Base-by-base conservation (phyloP, 2,888 invertebrate genomes). In the Aleiodes alternator region DNA sequence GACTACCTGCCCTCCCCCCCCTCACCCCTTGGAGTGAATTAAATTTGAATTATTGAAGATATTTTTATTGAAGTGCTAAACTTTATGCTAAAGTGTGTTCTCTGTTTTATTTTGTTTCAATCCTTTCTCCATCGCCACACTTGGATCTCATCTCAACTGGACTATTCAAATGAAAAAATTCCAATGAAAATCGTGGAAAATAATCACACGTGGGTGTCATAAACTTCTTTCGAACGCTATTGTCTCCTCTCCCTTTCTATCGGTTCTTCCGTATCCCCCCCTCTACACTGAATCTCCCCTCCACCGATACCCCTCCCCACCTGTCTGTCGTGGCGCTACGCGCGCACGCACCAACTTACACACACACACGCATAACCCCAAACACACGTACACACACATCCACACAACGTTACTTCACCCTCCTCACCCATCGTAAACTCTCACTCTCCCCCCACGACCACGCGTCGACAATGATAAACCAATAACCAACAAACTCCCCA, bases 261-360 rank as follows among this genome's bases (percentile, higher is more conserved):
- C 76, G 70, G 16, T 34, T 71, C 38, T 55, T 53, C 61, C n/a
- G n/a, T 57, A 34, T 68, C 64, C 72, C 50, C 50, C 70, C 72
- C 73, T 76, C 78, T 74, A 61, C 31, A 69, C 69, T 56, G 57
- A 73, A 76, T 78, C 79, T 90, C 88, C 90, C 90, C 74, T 85
- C 89, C 90, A 90, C 90, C 73, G 84, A 88, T 90, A 90, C 85
- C 85, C 87, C 83, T 85, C 83, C 85, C 83, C 85, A 85, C 85
- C 86, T 84, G 82, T 85, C 86, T 84, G 82, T 77, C 81, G 84
- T 80, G 83, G 82, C 82, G 80, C 83, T 82, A 80, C 82, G 75
- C 80, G 77, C 73, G 66, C 69, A 71, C 79, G 70, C 77, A 78
- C 34, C 56, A 73, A 66, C 77, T 64, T 69, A 78, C 76, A 56